A percentile compares a stretch with the other conserved stretches of the same genome.
These are phyloP conservation scores for Nematostella vectensis DNA, from an alignment of 92 coral and sea anemone species.

Conservation along the genomic window DNA sequence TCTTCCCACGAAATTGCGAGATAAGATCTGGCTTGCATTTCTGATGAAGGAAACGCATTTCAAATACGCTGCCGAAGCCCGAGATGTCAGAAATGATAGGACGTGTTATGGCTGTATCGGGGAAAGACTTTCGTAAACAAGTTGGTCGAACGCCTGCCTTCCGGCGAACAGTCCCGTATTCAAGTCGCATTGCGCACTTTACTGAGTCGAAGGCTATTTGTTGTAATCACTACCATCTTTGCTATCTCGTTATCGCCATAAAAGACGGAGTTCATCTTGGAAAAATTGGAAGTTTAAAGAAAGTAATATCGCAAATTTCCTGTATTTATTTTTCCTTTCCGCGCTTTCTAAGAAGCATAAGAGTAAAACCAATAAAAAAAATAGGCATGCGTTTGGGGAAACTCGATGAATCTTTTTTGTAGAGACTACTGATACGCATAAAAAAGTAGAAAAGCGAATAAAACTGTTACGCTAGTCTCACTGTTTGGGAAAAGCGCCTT, in stretches of 20 bases:
- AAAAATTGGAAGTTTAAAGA: conserved; percentile 33
- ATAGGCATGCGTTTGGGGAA: no score
- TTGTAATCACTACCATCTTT: conserved; percentile 9
- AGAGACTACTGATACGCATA: no score
- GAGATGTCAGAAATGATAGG: conserved; percentile 62
- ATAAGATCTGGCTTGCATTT: conserved; percentile 52
- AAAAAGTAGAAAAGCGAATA: no score
- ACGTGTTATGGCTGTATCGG: conserved; percentile 58
- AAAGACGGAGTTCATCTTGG: conserved; percentile 37
- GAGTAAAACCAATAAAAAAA: not conserved
- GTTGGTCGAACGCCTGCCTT: conserved; percentile 28
- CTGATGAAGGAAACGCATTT: conserved; percentile 62
- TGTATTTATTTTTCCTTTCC: conserved; percentile 33
- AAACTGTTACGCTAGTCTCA: no score
- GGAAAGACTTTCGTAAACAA: conserved; percentile 67
- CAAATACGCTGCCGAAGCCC: conserved; percentile 47
- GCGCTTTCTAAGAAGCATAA: conserved; percentile 6
- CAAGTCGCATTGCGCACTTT: conserved; percentile 14
- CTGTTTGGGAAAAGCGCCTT: no score
- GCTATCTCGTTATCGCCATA: conserved; percentile 33
- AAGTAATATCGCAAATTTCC: conserved; percentile 43
- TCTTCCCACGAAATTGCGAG: conserved; percentile 23
- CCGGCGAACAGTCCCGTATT: conserved; percentile 49
- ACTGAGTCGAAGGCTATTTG: conserved; percentile 17
- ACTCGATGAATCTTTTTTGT: no score